A percentile compares a stretch with the other conserved stretches of the same genome.
phyloP scores from a whole-genome alignment of 2,113 vertebrate genomes.

The Carollia perspicillata region DNA sequence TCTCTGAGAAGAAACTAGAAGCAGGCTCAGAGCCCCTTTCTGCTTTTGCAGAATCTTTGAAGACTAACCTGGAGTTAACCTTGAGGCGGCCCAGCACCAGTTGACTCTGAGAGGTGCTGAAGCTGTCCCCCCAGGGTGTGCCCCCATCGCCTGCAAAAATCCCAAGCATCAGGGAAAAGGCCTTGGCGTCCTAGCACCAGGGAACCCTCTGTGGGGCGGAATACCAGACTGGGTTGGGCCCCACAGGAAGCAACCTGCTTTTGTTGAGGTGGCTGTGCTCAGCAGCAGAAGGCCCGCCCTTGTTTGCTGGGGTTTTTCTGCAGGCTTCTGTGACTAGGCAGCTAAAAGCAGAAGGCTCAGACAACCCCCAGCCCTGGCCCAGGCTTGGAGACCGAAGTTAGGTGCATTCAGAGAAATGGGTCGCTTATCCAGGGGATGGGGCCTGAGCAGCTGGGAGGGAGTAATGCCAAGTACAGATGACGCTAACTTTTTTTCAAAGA shows the following conservation, averaged over 20 bases:
- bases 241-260: slow-evolving; percentile 39
- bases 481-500: not conserved
- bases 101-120: not conserved
- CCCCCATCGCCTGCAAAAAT: not conserved
- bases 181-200: not conserved
- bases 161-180: not conserved
- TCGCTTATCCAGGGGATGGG: not conserved
- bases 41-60: not conserved
- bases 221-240: not conserved
- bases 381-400: not conserved
- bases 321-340: not conserved
- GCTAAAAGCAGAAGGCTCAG: not conserved
- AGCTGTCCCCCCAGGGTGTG: not conserved
- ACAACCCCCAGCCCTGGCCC: not conserved
- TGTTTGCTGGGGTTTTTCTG: slow-evolving; percentile 37
- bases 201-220: not conserved
- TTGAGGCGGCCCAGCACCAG: accelerated
- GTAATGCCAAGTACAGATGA: not conserved
- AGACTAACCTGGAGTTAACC: not conserved
- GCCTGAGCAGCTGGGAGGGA: not conserved
- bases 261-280: not conserved
- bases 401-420: not conserved
- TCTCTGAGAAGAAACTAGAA: not conserved
- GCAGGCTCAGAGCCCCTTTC: not conserved
- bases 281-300: slow-evolving; percentile 17